Evolutionary conservation across 1,140 invertebrate species (phyloP).

Genomic region (Solenopsis fugax): DNA sequence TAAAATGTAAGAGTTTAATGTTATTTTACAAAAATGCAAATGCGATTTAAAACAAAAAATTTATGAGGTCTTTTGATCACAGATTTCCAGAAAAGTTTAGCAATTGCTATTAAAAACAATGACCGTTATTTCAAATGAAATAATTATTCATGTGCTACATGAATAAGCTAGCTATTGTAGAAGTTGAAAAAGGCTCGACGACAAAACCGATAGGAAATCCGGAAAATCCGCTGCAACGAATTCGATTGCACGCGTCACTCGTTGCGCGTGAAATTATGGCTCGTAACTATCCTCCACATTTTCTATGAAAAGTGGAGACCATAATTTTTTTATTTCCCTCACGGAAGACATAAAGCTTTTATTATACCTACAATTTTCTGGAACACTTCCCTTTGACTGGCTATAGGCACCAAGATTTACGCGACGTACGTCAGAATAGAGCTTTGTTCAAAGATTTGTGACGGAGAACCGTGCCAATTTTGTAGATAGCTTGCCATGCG

Average conservation of each 20-base stretch:
- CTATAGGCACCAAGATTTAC: slow-evolving; percentile 36
- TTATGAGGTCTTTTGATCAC: background rate
- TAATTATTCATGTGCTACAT: background rate
- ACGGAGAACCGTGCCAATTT: background rate
- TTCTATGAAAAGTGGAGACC: slow-evolving; percentile 50
- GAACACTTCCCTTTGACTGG: slow-evolving; percentile 26
- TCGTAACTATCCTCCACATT: slow-evolving; percentile 69
- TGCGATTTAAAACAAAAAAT: background rate
- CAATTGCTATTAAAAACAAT: background rate
- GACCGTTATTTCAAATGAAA: background rate
- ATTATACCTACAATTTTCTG: slow-evolving; percentile 56
- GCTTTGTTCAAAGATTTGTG: slow-evolving; percentile 40
- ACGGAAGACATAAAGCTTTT: slow-evolving; percentile 54
- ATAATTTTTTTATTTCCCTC: slow-evolving; percentile 48
- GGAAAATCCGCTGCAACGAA: slow-evolving; percentile 49
- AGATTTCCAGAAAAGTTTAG: background rate
- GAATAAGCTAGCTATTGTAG: background rate
- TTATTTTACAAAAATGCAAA: background rate
- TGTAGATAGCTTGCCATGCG: background rate
- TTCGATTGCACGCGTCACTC: slow-evolving; percentile 60
- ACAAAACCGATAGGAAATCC: slow-evolving; percentile 38
- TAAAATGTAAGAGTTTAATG: background rate
- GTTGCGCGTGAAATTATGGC: slow-evolving; percentile 63
- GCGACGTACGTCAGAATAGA: slow-evolving; percentile 35
- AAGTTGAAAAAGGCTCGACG: slow-evolving; percentile 8